A percentile compares a stretch with the other conserved stretches of the same genome.
These are phyloP conservation scores for Epirrhoe alternata DNA, from an alignment of 2,888 invertebrate genomes.

Conservation along the genomic window DNA sequence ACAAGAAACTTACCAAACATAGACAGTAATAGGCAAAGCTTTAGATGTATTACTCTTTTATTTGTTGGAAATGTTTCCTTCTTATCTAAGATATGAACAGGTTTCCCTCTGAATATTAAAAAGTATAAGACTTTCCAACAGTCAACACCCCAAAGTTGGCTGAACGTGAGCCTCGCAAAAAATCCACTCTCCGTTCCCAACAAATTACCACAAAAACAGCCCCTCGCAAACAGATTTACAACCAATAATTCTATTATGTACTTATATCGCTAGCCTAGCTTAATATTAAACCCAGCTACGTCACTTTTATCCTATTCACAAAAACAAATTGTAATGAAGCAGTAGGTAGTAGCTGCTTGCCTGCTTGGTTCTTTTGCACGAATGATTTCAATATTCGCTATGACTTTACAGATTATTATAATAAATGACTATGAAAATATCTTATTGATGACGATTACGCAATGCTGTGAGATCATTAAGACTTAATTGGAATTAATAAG, in stretches of 20 bases:
- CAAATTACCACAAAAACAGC: slow-evolving; percentile 48
- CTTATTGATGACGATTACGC: neutral
- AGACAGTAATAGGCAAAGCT: neutral
- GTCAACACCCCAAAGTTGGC: slow-evolving; percentile 38
- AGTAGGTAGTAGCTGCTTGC: neutral
- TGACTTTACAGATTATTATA: neutral
- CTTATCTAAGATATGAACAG: neutral
- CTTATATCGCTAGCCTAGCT: slow-evolving; percentile 35
- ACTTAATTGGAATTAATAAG: neutral
- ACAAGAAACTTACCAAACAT: neutral
- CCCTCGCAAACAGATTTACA: slow-evolving; percentile 48
- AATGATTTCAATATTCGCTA: neutral
- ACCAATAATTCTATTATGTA: slow-evolving; percentile 48
- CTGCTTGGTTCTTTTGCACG: neutral
- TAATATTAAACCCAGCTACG: slow-evolving; percentile 9
- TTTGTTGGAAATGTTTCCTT: neutral
- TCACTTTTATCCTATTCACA: neutral
- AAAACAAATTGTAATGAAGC: neutral
- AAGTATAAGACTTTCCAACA: slow-evolving; percentile 27
- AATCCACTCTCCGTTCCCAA: slow-evolving; percentile 38
- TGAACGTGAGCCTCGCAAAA: slow-evolving; percentile 42
- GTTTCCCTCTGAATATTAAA: slow-evolving; percentile 13
- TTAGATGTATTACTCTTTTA: neutral
- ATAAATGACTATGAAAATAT: neutral
- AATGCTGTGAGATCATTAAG: neutral